These are phyloP conservation scores for Chelidonichthys spinosus DNA, from an alignment of 2,797 vertebrate species.

Conservation along the genomic window DNA sequence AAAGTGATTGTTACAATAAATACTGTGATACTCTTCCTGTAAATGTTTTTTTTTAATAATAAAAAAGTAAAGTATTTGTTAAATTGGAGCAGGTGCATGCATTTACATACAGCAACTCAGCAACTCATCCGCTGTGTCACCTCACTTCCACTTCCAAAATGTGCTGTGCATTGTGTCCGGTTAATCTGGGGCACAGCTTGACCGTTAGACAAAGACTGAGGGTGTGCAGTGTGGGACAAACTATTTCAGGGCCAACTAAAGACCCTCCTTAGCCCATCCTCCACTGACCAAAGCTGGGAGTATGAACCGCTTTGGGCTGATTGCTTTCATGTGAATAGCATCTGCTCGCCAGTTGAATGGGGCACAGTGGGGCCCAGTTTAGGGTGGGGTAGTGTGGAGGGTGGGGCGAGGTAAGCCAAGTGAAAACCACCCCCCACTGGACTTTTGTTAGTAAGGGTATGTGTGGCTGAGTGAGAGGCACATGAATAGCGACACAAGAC, in stretches of 20 bases:
- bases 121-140: background rate
- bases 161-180: constrained; percentile 10
- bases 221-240: constrained; percentile 23
- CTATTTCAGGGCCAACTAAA: constrained; percentile 28
- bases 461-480: constrained; percentile 26
- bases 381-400: constrained; percentile 42
- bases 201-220: constrained; percentile 43
- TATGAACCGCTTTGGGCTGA: constrained; percentile 60
- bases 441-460: constrained; percentile 45
- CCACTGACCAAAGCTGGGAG: constrained; percentile 53
- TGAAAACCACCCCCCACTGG: constrained; percentile 42
- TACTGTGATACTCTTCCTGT: background rate
- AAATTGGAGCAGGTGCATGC: too few species aligned
- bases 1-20: background rate
- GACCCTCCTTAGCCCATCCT: constrained; percentile 64
- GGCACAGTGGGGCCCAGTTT: constrained; percentile 62
- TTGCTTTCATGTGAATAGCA: constrained; percentile 75
- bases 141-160: constrained; percentile 13
- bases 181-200: constrained; percentile 32
- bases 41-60: background rate
- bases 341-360: constrained; percentile 76
- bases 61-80: background rate
- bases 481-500: constrained; percentile 16
- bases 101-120: background rate
- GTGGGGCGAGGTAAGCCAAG: constrained; percentile 61